Evolutionary conservation across 2,113 vertebrate species (phyloP), one percentile per base, ranked within the genome.

Genomic region (Petaurus breviceps): DNA sequence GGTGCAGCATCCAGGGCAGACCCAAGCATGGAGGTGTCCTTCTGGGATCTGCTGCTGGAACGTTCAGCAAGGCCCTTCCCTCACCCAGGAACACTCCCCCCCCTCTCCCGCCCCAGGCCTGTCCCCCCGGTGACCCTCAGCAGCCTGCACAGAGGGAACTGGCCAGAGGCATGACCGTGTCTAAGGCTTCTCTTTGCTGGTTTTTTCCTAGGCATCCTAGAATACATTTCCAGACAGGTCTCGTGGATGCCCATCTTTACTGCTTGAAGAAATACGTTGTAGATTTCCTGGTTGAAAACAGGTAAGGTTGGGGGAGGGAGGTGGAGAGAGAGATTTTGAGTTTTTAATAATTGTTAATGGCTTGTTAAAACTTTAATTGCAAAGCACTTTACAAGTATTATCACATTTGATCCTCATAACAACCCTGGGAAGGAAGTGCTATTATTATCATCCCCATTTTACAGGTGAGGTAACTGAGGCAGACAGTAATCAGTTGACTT

Each of bases 211-310:
- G 99, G 98, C 99, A 99, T 98, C 99, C 99, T 92, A 99, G 99
- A 97, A 99, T 99, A 98, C 99, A 99, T 97, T 99, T 99, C 98
- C 99, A 99, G 98, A 99, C 99, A 24, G 99, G 99, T 50, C 99
- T 99, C 0, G 98, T 99, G 98, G 99, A 99, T 47, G 99, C 99
- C 96, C 99, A 99, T 97, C 99, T 99, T 94, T 99, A 99, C 98
- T 99, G 99, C 97, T 98, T 99, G 98, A 99, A 99, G 98, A 99
- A 99, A 98, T 99, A 99, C 0, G 99, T 99, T 92, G 98, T 99
- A 95, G 99, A 99, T 97, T 99, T 99, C 97, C 98, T 99, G 54
- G 98, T 98, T 90, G 99, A 99, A 97, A 99, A 99, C 98, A 99
- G 99, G 99, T 99, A 99, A 99, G 99, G 96, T 8, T 28, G 95